Base-by-base conservation (phyloP, 35 echinoderm and acorn worm species). In the Patiria miniata region DNA sequence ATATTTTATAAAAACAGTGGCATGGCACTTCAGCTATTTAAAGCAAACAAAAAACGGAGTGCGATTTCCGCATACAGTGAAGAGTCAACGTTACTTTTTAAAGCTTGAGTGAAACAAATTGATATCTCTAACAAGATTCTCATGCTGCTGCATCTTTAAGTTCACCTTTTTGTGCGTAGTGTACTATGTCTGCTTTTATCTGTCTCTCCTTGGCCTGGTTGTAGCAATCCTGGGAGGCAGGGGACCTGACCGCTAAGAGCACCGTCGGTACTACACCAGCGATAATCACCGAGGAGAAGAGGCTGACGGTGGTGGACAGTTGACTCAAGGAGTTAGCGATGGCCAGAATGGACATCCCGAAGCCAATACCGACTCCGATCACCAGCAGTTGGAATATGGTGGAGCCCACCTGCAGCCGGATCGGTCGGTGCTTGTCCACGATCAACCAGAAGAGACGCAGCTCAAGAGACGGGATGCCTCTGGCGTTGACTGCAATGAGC, bases 271-370 rank as follows among this genome's bases (percentile, higher is more conserved):
- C 77, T 8, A 95, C 81, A 17, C 89, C 90, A 18, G 93, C 93
- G 9, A 95, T 86, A 12, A 95, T 77, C 53, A 92, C 90, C 0
- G 93, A 91, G 5, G 85, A 89, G 52, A 95, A 91, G 58, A 95
- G 87, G 61, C 91, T 85, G 7, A 95, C 83, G 5, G 86, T 89
- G 0, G 93, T 90, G 37, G 93, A 90, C 18, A 95, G 52, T 79
- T 95, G 85, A 12, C 82, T 89, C 2, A 91, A 83, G 15, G 80
- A 77, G 86, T 95, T 89, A 5, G 91, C 85, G 54, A 87, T 92
- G 33, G 86, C 65, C 54, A 95, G 90, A 7, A 91, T 91, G 10
- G 93, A 77, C 30, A 95, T 57, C 14, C 93, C 93, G 42, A 95
- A 91, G 7, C 80, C 69, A 39, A 95, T 80, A 29, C 91, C 69